phyloP scores from a whole-genome alignment of 2,888 invertebrate genomes.

The Lepidochrysops patricia region DNA sequence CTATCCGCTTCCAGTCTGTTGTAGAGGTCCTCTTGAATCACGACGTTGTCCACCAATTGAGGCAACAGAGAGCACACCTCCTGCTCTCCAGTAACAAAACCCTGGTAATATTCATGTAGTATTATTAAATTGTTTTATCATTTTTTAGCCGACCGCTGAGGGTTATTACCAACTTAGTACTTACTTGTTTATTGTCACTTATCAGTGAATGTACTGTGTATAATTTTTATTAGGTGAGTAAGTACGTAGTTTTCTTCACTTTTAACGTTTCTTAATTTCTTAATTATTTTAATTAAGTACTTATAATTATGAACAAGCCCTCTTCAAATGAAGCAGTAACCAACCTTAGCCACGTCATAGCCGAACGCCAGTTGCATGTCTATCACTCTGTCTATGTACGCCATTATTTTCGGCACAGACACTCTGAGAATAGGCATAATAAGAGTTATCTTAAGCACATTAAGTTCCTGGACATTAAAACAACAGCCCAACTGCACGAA shows the following conservation, averaged over 20 bases:
- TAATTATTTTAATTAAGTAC: no score
- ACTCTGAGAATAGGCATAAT: slow-evolving; percentile 23
- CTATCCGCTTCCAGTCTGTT: slow-evolving; percentile 51
- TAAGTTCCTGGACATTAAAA: no score
- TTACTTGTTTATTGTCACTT: no score
- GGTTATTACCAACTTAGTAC: no score
- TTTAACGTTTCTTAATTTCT: no score
- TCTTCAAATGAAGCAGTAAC: neutral
- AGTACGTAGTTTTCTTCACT: no score
- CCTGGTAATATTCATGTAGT: slow-evolving; percentile 37
- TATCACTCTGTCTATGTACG: slow-evolving; percentile 68
- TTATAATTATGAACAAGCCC: no score
- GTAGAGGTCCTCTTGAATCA: slow-evolving; percentile 51
- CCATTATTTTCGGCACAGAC: slow-evolving; percentile 58
- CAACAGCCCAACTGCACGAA: no score
- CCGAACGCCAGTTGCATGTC: slow-evolving; percentile 74
- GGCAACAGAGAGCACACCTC: slow-evolving; percentile 72
- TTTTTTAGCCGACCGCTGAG: neutral
- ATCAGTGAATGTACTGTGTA: no score
- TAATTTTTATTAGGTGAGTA: no score
- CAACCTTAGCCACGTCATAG: slow-evolving; percentile 76
- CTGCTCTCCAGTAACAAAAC: slow-evolving; percentile 76
- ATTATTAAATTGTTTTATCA: neutral
- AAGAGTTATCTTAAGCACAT: no score
- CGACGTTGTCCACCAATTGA: slow-evolving; percentile 58